Evolutionary conservation across 2,888 invertebrate species (phyloP), one percentile per base, ranked within the genome.

Genomic region (Himalopsyche tibetana): DNA sequence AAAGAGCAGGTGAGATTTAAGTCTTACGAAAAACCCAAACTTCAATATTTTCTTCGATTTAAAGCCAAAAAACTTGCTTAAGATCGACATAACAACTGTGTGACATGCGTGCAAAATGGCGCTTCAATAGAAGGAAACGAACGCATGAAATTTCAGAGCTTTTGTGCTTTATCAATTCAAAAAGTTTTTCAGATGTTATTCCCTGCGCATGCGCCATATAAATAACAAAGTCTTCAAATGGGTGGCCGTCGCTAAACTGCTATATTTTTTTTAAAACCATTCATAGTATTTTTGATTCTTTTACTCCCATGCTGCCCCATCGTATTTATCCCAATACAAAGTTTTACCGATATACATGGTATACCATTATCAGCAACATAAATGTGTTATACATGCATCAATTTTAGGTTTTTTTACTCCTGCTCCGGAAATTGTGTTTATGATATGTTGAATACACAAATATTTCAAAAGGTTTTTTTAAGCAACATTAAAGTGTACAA

Each of bases 31-130:
- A 69, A 74, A 74, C 28, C 74, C 15, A 38, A 74, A 28, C 4
- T 38, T 63, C 63, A 19, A 80, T 83, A 82, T 85, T 84, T 84
- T 80, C 85, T 82, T 74, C 84, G 88, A 86, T 88, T 86, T 86
- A 88, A 82, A 51, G 82, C 81, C 74, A 69, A 84, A 86, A 88
- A 86, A 84, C 19, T n/a, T 56, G 82, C 55, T 45, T 79, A 79
- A 82, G 81, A 86, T 69, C 74, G 83, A 82, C 85, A 74, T 55
- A 88, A 84, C 84, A 82, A 82, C 42, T 82, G 38, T 83, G 81
- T 85, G 88, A 87, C 88, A 87, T 84, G 88, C 88, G 85, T 88
- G 87, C 84, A 42, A 88, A 88, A 87, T 88, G 42, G 87, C 69
- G 80, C 82, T 83, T 87, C 85, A 87, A 88, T 87, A 86, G 87